phyloP scores from a whole-genome alignment of 2,797 vertebrate genomes.

The Poeciliopsis presidionis region DNA sequence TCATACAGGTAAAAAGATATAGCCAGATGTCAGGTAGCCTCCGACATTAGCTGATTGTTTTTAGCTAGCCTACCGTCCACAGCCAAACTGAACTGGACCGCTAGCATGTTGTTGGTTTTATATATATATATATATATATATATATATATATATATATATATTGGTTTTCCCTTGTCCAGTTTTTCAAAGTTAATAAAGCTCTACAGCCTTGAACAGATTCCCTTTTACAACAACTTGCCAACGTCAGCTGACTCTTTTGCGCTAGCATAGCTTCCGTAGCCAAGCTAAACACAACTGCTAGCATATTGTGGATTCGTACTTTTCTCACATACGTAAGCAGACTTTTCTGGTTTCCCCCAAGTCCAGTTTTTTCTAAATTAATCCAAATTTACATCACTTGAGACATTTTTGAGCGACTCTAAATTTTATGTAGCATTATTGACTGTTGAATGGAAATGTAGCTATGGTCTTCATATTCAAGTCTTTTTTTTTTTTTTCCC shows the following conservation, averaged over 20 bases:
- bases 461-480: slow-evolving; percentile 20
- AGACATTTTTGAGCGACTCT: not conserved
- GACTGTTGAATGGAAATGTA: slow-evolving; percentile 47
- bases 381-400: not conserved
- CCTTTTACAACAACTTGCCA: not conserved
- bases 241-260: not conserved
- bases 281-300: not conserved
- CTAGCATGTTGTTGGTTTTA: too few relatives aligned
- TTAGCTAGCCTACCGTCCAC: not conserved
- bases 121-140: too few relatives aligned
- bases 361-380: not conserved
- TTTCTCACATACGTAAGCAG: not conserved
- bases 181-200: too few relatives aligned
- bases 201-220: too few relatives aligned
- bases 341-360: not conserved
- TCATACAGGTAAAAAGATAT: not conserved
- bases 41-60: not conserved
- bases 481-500: slow-evolving; percentile 2
- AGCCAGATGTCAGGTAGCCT: not conserved
- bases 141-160: too few relatives aligned
- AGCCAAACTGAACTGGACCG: too few relatives aligned
- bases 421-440: slow-evolving; percentile 14
- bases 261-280: not conserved
- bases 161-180: too few relatives aligned
- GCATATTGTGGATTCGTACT: not conserved